These are phyloP conservation scores for Listronotus bonariensis DNA, from an alignment of 1,140 invertebrate genomes.

Conservation along the genomic window DNA sequence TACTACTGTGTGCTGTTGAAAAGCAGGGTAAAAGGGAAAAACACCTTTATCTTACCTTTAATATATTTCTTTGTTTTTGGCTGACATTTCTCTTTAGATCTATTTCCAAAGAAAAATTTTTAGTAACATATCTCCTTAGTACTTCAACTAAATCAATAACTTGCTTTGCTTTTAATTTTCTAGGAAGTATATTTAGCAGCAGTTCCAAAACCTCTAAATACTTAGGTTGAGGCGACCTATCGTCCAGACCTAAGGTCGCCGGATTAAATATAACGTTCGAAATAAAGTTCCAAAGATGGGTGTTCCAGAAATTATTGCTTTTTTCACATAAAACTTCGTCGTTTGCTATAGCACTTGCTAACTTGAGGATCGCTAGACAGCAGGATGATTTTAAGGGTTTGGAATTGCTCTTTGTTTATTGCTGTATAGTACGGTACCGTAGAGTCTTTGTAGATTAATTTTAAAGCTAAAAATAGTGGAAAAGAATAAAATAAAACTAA, in stretches of 20 bases:
- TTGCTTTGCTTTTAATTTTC: constrained; percentile 24
- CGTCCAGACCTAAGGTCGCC: constrained; percentile 32
- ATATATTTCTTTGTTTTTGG: constrained; percentile 33
- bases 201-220: constrained; percentile 21
- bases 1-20: no score
- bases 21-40: no score
- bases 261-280: constrained; percentile 32
- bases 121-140: constrained; percentile 21
- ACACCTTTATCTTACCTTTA: constrained; percentile 17
- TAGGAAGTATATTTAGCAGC: constrained; percentile 32
- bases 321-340: constrained; percentile 25
- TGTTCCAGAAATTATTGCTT: constrained; percentile 23
- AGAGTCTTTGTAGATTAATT: constrained; percentile 6
- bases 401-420: constrained; percentile 38
- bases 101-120: constrained; percentile 27
- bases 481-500: background rate
- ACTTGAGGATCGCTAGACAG: constrained; percentile 30
- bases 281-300: constrained; percentile 36
- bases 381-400: constrained; percentile 26
- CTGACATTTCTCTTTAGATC: constrained; percentile 37
- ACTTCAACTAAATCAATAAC: constrained; percentile 14
- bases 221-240: constrained; percentile 1
- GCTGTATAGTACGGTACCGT: constrained; percentile 19
- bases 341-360: constrained; percentile 17
- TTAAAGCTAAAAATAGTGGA: constrained; percentile 16